Evolutionary conservation across 2,888 invertebrate species (phyloP), one percentile per base, ranked within the genome.

Genomic region (Muscina levida): DNA sequence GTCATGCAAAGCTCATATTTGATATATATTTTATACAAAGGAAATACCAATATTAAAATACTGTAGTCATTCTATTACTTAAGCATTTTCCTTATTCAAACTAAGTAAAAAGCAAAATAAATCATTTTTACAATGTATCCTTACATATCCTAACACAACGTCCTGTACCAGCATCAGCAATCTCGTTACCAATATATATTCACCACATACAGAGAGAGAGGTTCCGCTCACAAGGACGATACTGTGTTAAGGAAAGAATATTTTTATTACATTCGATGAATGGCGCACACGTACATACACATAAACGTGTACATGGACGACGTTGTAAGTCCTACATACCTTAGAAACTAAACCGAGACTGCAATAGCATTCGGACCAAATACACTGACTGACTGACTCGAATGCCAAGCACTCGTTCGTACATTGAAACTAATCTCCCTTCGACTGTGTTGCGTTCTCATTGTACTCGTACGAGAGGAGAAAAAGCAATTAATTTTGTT

Each of bases 401-500:
- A 13, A 15, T 57, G 8, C 13, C n/a, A n/a, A n/a, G 22, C 70
- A 39, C 3, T 68, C 26, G 17, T 39, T 39, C 62, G 48, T 26
- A 65, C 39, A 59, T 46, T 70, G 57, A 42, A 46, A 46, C n/a
- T 15, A 22, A 71, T 37, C 31, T 53, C n/a, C 57, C n/a, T n/a
- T n/a, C n/a, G n/a, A n/a, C n/a, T n/a, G n/a, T n/a, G n/a, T n/a
- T n/a, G n/a, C n/a, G n/a, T n/a, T n/a, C n/a, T n/a, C n/a, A 51
- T 56, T 71, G 26, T 17, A 44, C 6, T n/a, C n/a, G n/a, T n/a
- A 17, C 31, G 42, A 19, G 56, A 39, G 62, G 37, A 42, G 70
- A 15, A 74, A 77, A 74, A 79, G 82, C 77, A 82, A 79, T 79
- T 79, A 79, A 79, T 82, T 79, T 79, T 67, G 39, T 70, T 76